Evolutionary conservation across 2,797 vertebrate genomes (phyloP).

Genomic region (Nyctalus aviator): DNA sequence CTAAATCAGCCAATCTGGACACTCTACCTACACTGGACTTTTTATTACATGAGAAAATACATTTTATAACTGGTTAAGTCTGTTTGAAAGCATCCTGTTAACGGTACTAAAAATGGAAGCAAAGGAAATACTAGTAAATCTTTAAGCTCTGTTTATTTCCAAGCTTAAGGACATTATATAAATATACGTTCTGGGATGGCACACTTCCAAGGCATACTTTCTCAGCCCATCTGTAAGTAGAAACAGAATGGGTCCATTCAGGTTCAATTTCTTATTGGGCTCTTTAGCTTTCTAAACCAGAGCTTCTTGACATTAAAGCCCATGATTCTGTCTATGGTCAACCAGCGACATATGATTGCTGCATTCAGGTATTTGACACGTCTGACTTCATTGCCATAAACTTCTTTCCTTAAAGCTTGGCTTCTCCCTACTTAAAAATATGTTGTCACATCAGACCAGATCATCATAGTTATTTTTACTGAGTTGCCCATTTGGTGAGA

Average conservation of each 20-base stretch:
- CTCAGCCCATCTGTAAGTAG: background rate
- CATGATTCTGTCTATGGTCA: background rate
- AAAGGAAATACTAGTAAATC: conserved; percentile 42
- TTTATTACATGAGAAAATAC: background rate
- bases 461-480: conserved; percentile 17
- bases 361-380: background rate
- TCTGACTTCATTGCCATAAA: background rate
- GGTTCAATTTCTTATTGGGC: background rate
- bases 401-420: background rate
- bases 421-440: conserved; percentile 18
- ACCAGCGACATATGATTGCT: background rate
- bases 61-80: conserved; percentile 41
- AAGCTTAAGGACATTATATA: conserved; percentile 15
- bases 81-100: background rate
- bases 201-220: conserved; percentile 28
- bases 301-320: background rate
- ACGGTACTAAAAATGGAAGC: background rate
- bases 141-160: conserved; percentile 18
- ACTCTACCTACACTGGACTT: background rate
- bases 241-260: background rate
- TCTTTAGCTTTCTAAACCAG: conserved; percentile 8
- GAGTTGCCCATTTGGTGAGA: background rate
- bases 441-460: background rate
- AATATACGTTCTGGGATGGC: background rate
- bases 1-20: conserved; percentile 13